phyloP scores from a whole-genome alignment of 2,888 invertebrate genomes.

The Stenodema calcarata region DNA sequence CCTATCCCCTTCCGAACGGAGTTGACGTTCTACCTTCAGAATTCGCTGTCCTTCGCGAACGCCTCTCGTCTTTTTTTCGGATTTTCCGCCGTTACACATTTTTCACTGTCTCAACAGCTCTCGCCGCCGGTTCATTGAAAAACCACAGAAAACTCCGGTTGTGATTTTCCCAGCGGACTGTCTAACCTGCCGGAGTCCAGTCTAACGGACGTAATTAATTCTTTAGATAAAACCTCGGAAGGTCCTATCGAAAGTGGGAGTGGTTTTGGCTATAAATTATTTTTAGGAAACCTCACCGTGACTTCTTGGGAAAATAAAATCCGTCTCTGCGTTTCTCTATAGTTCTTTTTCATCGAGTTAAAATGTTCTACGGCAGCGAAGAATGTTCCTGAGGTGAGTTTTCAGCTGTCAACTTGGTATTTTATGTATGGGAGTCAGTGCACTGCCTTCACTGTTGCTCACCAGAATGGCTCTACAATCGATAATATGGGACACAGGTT shows the following conservation, averaged over 20 bases:
- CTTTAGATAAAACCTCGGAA: not conserved
- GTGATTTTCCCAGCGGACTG: not conserved
- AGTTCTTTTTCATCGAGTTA: not conserved
- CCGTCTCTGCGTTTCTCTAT: not conserved
- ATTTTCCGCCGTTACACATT: not conserved
- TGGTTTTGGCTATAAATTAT: slow-evolving; percentile 45
- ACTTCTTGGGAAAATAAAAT: not conserved
- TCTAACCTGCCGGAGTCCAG: not conserved
- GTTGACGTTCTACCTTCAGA: slow-evolving; percentile 27
- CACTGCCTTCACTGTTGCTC: not conserved
- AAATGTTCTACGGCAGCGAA: slow-evolving; percentile 26
- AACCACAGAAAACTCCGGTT: not conserved
- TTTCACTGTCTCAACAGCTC: not conserved
- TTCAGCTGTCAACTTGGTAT: not conserved
- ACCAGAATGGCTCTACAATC: not conserved
- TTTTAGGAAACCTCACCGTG: slow-evolving; percentile 26
- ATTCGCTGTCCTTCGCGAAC: not conserved
- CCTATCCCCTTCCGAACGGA: not conserved
- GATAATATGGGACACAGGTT: not conserved
- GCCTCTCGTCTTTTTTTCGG: not conserved
- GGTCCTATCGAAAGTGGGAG: slow-evolving; percentile 43
- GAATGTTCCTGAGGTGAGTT: slow-evolving; percentile 46
- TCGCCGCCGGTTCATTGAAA: not conserved
- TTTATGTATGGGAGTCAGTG: not conserved
- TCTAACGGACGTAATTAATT: not conserved